Base-by-base conservation (phyloP, 2,797 vertebrate genomes). In the Serranus cabrilla region DNA sequence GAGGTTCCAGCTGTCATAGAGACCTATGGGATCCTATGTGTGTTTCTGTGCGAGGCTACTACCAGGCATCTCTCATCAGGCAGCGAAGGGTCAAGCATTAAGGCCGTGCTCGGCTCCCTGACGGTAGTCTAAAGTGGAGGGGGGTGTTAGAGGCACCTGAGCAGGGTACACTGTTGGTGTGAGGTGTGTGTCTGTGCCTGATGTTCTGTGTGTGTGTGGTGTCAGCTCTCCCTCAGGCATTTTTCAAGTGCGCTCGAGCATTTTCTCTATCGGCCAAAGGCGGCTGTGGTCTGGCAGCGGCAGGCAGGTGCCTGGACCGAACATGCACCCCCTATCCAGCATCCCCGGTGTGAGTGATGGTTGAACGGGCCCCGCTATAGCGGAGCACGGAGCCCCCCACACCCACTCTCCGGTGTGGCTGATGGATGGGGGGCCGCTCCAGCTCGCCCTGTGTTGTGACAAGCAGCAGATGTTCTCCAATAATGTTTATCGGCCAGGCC, bases 391-490 rank as follows among this genome's bases (percentile, higher is more conserved):
- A 88, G 71, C 80, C 64, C 50, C 82, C 57, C 56, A 31, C 75
- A 83, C 74, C 68, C 80, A 34, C 79, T 76, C 85, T 78, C 83
- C 60, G 58, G 84, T 87, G 88, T 58, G 64, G 78, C 93, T 95
- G 95, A 95, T 95, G 89, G 94, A 96, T 96, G 87, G 86, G 75
- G 79, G 76, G 83, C 27, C 46, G 70, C 87, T 72, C 71, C 59
- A 23, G 76, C 86, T 88, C 57, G 71, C 80, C 82, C 85, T 10
- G 76, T 92, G 94, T 94, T 94, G 94, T 95, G 95, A 95, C 94
- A 95, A 90, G 93, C 91, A 93, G 95, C 95, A 95, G 95, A 95
- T 96, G 95, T 96, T 95, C 93, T 93, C 90, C 93, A 94, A 96
- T 95, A 95, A 95, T 95, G 95, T 96, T 95, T 95, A 95, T 95